Percentiles rank a stretch among this genome's conserved stretches.
Evolutionary conservation across 1,140 invertebrate genomes (phyloP).

Genomic region (Melanaphis sacchari): DNA sequence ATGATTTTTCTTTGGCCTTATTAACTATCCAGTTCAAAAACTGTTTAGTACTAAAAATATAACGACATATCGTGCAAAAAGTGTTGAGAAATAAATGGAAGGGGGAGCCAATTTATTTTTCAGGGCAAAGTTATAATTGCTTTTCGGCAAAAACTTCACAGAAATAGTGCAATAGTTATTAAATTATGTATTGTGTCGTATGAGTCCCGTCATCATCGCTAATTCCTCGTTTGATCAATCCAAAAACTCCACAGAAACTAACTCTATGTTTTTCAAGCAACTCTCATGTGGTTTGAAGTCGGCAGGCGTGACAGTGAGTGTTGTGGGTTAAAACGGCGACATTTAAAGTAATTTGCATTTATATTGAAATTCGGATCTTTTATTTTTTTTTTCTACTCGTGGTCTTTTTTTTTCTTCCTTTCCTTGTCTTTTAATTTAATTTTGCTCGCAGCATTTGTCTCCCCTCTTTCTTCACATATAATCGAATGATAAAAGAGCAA

Average conservation of each 20-base stretch:
- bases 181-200: conserved; percentile 44
- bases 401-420: not conserved
- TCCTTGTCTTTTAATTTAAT: conserved; percentile 50
- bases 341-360: conserved; percentile 56
- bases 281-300: conserved; percentile 3
- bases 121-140: conserved; percentile 40
- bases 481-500: conserved; percentile 30
- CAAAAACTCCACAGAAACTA: not conserved
- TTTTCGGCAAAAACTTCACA: conserved; percentile 32
- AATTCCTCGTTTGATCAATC: conserved; percentile 29
- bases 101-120: conserved; percentile 51
- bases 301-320: not conserved
- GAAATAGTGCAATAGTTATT: conserved; percentile 37
- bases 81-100: not conserved
- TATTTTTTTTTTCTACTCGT: conserved; percentile 30
- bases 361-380: conserved; percentile 52
- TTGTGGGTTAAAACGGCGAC: conserved; percentile 37
- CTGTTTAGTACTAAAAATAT: conserved; percentile 34
- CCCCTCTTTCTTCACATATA: not conserved
- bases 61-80: not conserved
- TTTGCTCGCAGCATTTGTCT: not conserved
- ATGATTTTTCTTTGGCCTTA: not conserved
- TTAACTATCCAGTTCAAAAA: not conserved
- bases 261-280: not conserved
- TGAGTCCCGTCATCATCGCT: not conserved